Evolutionary conservation across 2,888 invertebrate genomes (phyloP).

Genomic region (Tenodera sinensis): DNA sequence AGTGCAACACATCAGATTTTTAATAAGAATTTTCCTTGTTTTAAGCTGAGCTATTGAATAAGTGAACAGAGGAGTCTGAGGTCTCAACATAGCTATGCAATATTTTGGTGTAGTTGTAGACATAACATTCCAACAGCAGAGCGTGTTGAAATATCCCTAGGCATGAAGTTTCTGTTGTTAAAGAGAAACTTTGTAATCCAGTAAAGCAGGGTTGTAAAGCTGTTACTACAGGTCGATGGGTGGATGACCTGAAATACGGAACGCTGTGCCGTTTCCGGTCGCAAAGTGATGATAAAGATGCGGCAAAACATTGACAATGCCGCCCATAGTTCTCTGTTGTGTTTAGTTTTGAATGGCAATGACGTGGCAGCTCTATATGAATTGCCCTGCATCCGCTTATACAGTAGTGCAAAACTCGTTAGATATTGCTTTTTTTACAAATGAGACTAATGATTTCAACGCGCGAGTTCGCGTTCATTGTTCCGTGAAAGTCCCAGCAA

Average conservation of each 20-base stretch:
- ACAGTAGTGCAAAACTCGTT: not conserved
- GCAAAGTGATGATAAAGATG: not conserved
- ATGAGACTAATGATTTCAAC: not conserved
- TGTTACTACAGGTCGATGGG: not conserved
- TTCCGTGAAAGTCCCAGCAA: not conserved
- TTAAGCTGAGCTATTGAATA: too few species aligned
- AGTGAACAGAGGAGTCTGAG: too few species aligned
- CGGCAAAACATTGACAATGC: not conserved
- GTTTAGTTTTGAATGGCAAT: not conserved
- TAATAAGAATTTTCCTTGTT: too few species aligned
- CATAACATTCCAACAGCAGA: too few species aligned
- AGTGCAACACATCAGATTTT: too few species aligned
- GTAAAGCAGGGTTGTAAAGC: not conserved
- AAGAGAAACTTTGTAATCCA: not conserved
- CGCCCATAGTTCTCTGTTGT: not conserved
- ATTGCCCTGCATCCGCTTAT: not conserved
- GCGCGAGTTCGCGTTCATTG: not conserved
- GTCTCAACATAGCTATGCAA: too few species aligned
- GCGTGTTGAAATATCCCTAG: too few species aligned
- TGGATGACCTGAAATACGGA: not conserved
- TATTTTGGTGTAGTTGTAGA: too few species aligned
- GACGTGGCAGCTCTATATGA: not conserved
- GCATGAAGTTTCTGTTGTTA: not conserved
- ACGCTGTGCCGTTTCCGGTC: not conserved
- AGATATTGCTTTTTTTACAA: not conserved